These are phyloP conservation scores for Galeopterus variegatus DNA, from an alignment of 2,113 vertebrate genomes.

Conservation along the genomic window DNA sequence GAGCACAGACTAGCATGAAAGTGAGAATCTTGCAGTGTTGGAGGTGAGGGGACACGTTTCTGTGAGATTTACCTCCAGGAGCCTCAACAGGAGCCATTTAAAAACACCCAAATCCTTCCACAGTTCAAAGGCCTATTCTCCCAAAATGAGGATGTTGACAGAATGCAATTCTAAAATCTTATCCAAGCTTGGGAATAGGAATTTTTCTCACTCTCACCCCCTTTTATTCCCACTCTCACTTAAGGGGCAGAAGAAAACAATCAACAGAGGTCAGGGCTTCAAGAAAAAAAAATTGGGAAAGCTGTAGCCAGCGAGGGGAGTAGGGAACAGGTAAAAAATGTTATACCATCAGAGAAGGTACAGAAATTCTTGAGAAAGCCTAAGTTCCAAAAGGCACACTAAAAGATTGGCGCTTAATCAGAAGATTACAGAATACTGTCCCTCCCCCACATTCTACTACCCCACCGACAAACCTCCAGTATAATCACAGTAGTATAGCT, in stretches of 20 bases:
- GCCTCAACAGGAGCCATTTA: neutral
- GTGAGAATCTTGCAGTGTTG: neutral
- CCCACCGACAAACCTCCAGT: neutral
- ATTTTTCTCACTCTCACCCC: neutral
- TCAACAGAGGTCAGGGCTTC: neutral
- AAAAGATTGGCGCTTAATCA: neutral
- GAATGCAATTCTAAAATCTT: neutral
- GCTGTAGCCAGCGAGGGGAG: neutral
- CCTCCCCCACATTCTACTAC: neutral
- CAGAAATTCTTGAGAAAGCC: neutral
- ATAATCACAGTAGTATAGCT: neutral
- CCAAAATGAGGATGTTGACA: neutral
- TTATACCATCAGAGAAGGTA: too few species aligned
- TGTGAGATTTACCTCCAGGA: neutral
- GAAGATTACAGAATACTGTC: neutral
- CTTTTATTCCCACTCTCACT: too few species aligned
- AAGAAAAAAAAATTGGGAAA: neutral
- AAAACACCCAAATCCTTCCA: neutral
- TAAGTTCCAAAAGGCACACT: neutral
- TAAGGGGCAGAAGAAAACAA: neutral
- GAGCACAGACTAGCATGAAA: neutral
- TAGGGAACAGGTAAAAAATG: neutral
- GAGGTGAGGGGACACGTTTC: neutral
- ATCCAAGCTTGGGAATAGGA: neutral
- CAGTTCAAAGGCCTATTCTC: neutral